Conservation (phyloP, 1,140 invertebrate genomes). For the Zaprionus lachaisei region DNA sequence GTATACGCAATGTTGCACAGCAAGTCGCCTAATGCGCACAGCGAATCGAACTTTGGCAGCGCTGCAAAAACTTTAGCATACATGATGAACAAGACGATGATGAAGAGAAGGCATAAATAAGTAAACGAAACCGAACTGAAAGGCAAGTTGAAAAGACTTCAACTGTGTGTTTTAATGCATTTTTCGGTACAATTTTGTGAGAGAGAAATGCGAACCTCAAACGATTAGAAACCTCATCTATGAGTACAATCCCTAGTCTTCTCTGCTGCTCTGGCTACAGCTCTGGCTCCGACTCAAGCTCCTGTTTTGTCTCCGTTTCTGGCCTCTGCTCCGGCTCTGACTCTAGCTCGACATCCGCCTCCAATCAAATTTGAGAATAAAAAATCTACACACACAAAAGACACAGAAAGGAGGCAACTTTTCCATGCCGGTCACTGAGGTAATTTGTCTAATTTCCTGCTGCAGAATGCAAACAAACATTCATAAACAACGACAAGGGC, state of each 20-base stretch:
- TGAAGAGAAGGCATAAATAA: neutral
- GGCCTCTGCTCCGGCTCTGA: no score
- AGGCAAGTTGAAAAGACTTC: neutral
- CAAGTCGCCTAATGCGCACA: neutral
- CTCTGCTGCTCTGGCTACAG: neutral
- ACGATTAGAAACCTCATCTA: neutral
- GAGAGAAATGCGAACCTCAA: neutral
- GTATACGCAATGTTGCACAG: slow-evolving; percentile 67
- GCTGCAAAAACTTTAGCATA: neutral
- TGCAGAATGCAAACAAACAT: slow-evolving; percentile 48
- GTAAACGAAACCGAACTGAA: neutral
- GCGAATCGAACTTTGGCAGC: slow-evolving; percentile 23
- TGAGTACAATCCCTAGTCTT: neutral
- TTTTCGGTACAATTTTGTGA: neutral
- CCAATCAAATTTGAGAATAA: slow-evolving; percentile 35
- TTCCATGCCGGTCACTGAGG: slow-evolving; percentile 32
- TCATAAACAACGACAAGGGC: slow-evolving; percentile 33
- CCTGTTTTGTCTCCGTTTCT: no score
- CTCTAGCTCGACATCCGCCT: neutral
- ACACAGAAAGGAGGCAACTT: slow-evolving; percentile 17
- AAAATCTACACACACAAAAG: slow-evolving; percentile 20
- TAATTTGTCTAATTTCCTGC: slow-evolving; percentile 64
- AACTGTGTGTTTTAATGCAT: neutral
- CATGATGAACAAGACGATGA: neutral
- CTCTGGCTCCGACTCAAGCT: no score